Evolutionary conservation across 2,888 invertebrate species (phyloP), one percentile per base, ranked within the genome.

Genomic region (Erannis defoliaria): DNA sequence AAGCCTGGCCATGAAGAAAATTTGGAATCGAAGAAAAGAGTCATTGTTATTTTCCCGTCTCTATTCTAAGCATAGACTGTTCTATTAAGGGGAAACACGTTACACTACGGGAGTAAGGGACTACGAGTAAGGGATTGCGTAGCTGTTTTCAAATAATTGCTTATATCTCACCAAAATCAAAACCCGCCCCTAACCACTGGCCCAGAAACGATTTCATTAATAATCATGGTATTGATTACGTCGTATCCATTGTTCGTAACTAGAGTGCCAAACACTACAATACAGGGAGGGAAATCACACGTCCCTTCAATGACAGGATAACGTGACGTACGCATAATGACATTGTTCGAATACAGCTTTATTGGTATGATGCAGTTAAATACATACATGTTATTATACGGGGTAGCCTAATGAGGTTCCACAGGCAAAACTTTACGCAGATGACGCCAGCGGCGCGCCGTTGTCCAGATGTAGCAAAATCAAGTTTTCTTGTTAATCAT

Each of bases 201-300:
- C 29, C 40, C 42, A 31, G 26, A 37, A 53, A 42, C 12, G 23
- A 51, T 53, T 42, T 53, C 53, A 53, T 29, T 53, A 42, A 53
- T 53, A 29, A 42, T 18, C 53, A 42, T 16, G 6, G 16, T 31
- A 31, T 43, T 42, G 56, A 29, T 23, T 31, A 21, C 33, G 26
- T 14, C n/a, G 6, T 9, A 6, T 23, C 43, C 43, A n/a, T 43
- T 57, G 57, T 57, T 50, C 26, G 40, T 1, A 21, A 56, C 29
- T 21, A 35, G 42, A 49, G 23, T 55, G 19, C 18, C 46, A 31
- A 19, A 51, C 51, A 51, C 40, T 51, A 40, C 51, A 51, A 51
- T 51, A 40, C 51, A 31, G 19, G 14, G 6, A 5, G 9, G 46
- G 33, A 51, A 51, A 40, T 40, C 21, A 14, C 29, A 14, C 29